phyloP scores from a whole-genome alignment of 1,140 invertebrate species.

The Daktulosphaira vitifoliae region DNA sequence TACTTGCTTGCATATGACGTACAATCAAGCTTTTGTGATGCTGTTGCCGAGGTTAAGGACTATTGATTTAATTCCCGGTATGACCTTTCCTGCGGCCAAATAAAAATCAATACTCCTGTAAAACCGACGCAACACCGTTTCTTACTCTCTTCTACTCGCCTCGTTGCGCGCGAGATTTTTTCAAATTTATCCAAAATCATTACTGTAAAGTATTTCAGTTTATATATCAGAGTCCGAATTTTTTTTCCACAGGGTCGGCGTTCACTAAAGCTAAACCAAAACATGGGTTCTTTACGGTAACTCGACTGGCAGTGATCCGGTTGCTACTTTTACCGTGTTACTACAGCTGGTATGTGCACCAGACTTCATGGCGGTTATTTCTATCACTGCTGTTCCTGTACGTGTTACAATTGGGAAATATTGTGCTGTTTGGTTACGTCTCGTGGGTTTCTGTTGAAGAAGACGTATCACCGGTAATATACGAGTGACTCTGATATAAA shows the following conservation, averaged over 20 bases:
- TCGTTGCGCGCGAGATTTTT: too few relatives aligned
- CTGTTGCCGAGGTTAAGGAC: constrained; percentile 13
- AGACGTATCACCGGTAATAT: neutral
- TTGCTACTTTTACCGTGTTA: constrained; percentile 73
- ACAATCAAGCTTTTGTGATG: neutral
- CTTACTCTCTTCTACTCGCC: too few relatives aligned
- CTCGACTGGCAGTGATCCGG: constrained; percentile 65
- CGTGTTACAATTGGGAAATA: constrained; percentile 62
- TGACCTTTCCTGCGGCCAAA: constrained; percentile 16
- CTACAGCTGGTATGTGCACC: constrained; percentile 77
- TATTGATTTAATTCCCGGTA: constrained; percentile 25
- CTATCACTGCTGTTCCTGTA: constrained; percentile 65
- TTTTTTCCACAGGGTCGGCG: constrained; percentile 62
- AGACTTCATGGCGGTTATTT: constrained; percentile 69
- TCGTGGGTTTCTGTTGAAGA: constrained; percentile 6
- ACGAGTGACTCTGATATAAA: too few relatives aligned
- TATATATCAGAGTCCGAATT: too few relatives aligned
- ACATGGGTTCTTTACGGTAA: constrained; percentile 71
- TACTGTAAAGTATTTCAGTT: too few relatives aligned
- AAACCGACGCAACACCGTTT: too few relatives aligned
- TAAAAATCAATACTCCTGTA: constrained; percentile 22
- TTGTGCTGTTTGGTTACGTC: constrained; percentile 39
- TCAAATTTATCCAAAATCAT: too few relatives aligned
- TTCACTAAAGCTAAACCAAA: constrained; percentile 90
- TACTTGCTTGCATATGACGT: neutral